Base-by-base conservation (phyloP, 2,888 invertebrate genomes). In the Drosophila infuscata region DNA sequence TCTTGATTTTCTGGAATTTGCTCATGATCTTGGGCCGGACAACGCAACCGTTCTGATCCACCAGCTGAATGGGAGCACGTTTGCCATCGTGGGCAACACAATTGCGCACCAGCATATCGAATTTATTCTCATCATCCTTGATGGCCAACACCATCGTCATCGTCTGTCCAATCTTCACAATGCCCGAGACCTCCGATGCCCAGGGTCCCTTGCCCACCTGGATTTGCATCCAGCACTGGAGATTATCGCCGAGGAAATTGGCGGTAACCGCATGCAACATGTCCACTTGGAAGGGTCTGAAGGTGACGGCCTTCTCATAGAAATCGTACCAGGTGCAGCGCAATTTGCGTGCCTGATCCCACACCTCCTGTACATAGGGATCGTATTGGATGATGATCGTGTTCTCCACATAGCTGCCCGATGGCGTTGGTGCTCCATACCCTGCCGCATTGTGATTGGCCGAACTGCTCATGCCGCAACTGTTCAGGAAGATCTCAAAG, bases 171-270 rank as follows among this genome's bases (percentile, higher is more conserved):
- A 98, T 98, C 94, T 98, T 98, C 12, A 98, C 98, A 90, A 98
- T 98, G 63, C 98, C 98, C 0, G 98, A 98, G 38, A 98, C 98
- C 94, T 98, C 98, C 17, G 97, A 97, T n/a, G 98, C 98, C 98
- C 98, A 98, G 0, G 98, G 98, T 80, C 98, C 98, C 92, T 98
- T 98, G 65, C 98, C 98, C 53, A 98, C 98, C 94, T 98, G 98
- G 88, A 98, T 98, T 93, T 98, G 98, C 98, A 98, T 98, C 98
- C 98, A 98, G 94, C 98, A 98, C 92, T 98, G 98, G 87, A 98
- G 94, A 94, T 98, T 98, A 93, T 98, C 98, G 35, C 98, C 98
- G 86, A 98, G 95, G 95, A 98, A 98, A 94, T 98, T 98, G 57
- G 98, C 98, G 0, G 98, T 98, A 53, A 98, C 98, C 0, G 98